Evolutionary conservation across 2,797 vertebrate species (phyloP).

Genomic region (Pangasius mekongensis): DNA sequence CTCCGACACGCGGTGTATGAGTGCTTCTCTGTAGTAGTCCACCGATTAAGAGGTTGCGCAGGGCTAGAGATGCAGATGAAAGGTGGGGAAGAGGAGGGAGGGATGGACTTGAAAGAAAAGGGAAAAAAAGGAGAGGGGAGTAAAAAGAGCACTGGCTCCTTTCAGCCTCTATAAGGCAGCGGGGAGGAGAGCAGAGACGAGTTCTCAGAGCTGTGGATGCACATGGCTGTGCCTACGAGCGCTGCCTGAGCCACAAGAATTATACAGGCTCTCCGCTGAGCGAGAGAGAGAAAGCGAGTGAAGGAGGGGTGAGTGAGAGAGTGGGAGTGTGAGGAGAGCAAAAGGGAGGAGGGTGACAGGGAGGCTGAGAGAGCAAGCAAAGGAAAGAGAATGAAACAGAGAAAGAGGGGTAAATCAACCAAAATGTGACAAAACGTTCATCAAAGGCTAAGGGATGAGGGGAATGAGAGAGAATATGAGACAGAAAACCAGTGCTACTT

Average conservation of each 20-base stretch:
- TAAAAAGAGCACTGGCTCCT: conserved; percentile 45
- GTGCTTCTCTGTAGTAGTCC: conserved; percentile 48
- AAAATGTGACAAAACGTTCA: conserved; percentile 70
- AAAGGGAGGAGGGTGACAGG: conserved; percentile 39
- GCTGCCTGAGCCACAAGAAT: conserved; percentile 63
- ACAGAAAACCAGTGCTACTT: conserved; percentile 1
- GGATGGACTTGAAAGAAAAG: conserved; percentile 26
- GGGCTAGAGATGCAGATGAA: conserved; percentile 35
- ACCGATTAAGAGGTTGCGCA: conserved; percentile 29
- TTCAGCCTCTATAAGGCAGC: conserved; percentile 88
- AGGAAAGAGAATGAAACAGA: conserved; percentile 10
- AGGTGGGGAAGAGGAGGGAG: conserved; percentile 23
- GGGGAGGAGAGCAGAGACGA: conserved; percentile 84
- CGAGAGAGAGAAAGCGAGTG: conserved; percentile 41
- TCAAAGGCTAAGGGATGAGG: conserved; percentile 57
- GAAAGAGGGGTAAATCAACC: conserved; percentile 52
- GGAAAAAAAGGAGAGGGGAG: not conserved
- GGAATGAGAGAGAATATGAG: conserved; percentile 17
- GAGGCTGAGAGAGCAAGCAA: conserved; percentile 27
- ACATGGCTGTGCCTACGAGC: conserved; percentile 92
- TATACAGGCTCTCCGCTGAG: conserved; percentile 57
- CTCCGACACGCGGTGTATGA: conserved; percentile 8
- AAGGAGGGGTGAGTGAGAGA: conserved; percentile 37
- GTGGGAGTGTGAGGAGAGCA: conserved; percentile 46
- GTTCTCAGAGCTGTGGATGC: conserved; percentile 91